Evolutionary conservation across 2,888 invertebrate species (phyloP), one percentile per base, ranked within the genome.

Genomic region (Drosophila seclusa): DNA sequence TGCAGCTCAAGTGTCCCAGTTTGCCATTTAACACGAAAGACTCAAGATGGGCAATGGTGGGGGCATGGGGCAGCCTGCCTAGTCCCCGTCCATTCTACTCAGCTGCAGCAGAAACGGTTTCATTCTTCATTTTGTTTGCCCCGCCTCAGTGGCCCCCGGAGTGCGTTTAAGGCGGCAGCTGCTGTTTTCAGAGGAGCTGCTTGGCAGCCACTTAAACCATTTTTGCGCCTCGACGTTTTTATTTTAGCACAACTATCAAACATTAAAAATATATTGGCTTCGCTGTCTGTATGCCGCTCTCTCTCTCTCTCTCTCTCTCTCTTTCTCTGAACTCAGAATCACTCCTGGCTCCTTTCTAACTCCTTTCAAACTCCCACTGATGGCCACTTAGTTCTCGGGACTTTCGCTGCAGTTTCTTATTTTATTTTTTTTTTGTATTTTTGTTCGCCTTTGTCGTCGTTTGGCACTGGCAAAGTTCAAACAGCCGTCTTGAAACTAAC

Each of bases 201-300:
- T 64, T 77, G 80, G 83, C 84, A 85, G 86, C 69, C 89, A 90
- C 86, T 87, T 90, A 74, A 85, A 81, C 68, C 65, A 80, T 82
- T 87, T 79, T 78, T 78, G 76, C 73, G 78, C 74, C 87, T 70
- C 71, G 87, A 80, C 80, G 67, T 82, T 83, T 88, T 79, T 79
- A 76, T 89, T 89, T 87, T 84, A 85, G 82, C 70, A 76, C 71
- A 86, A 89, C 90, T 87, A 89, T 89, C 86, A 86, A 86, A 78
- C 90, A 88, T 89, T 86, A 88, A 89, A 88, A 85, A 86, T 90
- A 90, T 89, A 86, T 89, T 89, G 78, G 83, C 76, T 69, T 68
- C 68, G 54, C 68, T 71, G 79, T 69, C 68, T 52, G 72, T 48
- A 40, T 57, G 57, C 57, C 11, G 31, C 42, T 31, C 38, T 7